These are phyloP conservation scores for Esox lucius DNA, from an alignment of 2,797 vertebrate species.

Conservation along the genomic window DNA sequence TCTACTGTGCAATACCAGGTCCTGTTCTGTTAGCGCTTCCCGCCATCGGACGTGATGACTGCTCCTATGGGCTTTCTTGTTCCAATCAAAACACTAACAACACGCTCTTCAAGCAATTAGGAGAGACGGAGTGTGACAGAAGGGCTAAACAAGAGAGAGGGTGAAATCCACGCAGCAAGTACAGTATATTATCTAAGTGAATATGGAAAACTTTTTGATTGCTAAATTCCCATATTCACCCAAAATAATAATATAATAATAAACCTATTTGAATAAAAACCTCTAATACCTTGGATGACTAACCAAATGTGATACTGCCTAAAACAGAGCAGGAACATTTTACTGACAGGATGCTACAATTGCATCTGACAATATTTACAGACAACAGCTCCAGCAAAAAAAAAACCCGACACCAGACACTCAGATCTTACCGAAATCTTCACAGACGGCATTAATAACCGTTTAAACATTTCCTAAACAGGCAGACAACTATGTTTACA, in stretches of 20 bases:
- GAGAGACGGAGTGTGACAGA: slow-evolving; percentile 32
- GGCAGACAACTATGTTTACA: slow-evolving; percentile 69
- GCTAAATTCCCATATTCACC: slow-evolving; percentile 29
- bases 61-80: slow-evolving; percentile 34
- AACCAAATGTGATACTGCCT: slow-evolving; percentile 33
- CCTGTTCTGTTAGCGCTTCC: slow-evolving; percentile 25
- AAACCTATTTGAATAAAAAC: slow-evolving; percentile 6
- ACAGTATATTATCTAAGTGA: slow-evolving; percentile 27
- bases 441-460: slow-evolving; percentile 63
- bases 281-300: slow-evolving; percentile 40
- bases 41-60: slow-evolving; percentile 41
- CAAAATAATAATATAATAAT: slow-evolving; percentile 30
- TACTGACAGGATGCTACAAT: slow-evolving; percentile 46
- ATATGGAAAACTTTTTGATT: not conserved
- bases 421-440: slow-evolving; percentile 62
- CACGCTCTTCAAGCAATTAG: slow-evolving; percentile 40
- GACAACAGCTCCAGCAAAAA: slow-evolving; percentile 47
- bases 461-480: slow-evolving; percentile 71
- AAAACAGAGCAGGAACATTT: slow-evolving; percentile 44
- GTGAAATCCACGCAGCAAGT: slow-evolving; percentile 9
- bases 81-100: slow-evolving; percentile 57
- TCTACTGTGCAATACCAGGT: slow-evolving; percentile 66
- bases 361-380: slow-evolving; percentile 70
- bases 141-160: not conserved
- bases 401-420: slow-evolving; percentile 57